These are phyloP conservation scores for Notothenia rossii DNA, from an alignment of 2,113 vertebrate species.

Conservation along the genomic window DNA sequence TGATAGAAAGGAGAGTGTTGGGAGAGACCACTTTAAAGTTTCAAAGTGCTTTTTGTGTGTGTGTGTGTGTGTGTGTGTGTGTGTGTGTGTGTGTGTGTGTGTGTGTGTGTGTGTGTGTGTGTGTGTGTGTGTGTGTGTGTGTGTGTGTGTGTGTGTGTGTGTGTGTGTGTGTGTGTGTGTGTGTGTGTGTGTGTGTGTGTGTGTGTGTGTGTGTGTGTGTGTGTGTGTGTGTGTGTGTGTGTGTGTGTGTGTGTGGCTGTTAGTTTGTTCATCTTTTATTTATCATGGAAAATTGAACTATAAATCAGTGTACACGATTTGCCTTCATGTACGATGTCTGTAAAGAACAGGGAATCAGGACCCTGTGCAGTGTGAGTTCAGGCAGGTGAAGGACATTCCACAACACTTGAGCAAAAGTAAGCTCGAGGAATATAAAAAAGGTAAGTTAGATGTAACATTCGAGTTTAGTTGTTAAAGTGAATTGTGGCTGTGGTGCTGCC, in stretches of 20 bases:
- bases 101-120: constrained; percentile 12
- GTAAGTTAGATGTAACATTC: not conserved
- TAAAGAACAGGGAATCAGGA: constrained; percentile 1
- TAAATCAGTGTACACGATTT: constrained; percentile 15
- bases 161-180: constrained; percentile 10
- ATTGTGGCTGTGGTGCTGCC: too few species aligned
- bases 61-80: constrained; percentile 10
- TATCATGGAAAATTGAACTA: constrained; percentile 42
- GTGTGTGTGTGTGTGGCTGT: constrained; percentile 6
- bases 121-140: not conserved
- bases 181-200: constrained; percentile 12
- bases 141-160: not conserved
- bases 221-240: not conserved
- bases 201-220: not conserved
- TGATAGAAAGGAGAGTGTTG: not conserved
- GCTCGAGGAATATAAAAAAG: constrained; percentile 7
- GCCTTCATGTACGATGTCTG: constrained; percentile 6
- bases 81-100: constrained; percentile 5
- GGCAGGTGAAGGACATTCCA: not conserved
- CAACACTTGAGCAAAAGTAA: constrained; percentile 29
- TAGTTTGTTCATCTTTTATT: constrained; percentile 42
- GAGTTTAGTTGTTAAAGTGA: constrained; percentile 22
- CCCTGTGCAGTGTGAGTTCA: not conserved
- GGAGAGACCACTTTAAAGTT: constrained; percentile 27
- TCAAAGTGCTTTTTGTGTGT: not conserved